Conservation (phyloP, 2,888 invertebrate species). For the Heliconius hortense region DNA sequence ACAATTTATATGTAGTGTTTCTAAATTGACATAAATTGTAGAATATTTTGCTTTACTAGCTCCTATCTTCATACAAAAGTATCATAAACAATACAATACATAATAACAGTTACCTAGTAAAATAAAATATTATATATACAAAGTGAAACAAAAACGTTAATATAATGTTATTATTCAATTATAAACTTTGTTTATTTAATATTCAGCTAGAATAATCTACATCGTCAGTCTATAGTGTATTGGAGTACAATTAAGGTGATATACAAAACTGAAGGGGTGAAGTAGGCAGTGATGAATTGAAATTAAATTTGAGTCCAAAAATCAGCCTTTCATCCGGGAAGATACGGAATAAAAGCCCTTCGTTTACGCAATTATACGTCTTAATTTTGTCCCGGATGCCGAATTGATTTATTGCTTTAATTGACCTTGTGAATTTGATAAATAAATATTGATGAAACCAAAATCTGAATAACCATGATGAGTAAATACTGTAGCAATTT, state of each 20-base stretch:
- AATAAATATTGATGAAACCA: constrained; percentile 15
- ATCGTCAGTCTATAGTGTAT: neutral
- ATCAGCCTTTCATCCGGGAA: constrained; percentile 29
- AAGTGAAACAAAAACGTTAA: no score
- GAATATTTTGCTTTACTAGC: no score
- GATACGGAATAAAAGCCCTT: constrained; percentile 33
- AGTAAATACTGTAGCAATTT: neutral
- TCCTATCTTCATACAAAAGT: no score
- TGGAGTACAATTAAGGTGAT: constrained; percentile 15
- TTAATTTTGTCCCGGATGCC: constrained; percentile 18
- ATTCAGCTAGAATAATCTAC: constrained; percentile 5
- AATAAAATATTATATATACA: no score
- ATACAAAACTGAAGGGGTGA: constrained; percentile 19
- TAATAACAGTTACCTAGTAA: no score
- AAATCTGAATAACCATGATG: neutral
- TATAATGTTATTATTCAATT: neutral
- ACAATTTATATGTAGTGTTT: no score
- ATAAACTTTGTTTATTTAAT: neutral
- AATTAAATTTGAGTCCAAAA: constrained; percentile 28
- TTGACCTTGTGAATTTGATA: constrained; percentile 11
- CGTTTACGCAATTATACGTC: constrained; percentile 34
- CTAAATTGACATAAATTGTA: no score
- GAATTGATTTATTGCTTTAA: constrained; percentile 31
- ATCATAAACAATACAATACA: no score
- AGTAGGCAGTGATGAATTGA: constrained; percentile 30